Evolutionary conservation across 2,888 invertebrate species (phyloP).

Genomic region (Exephanes ischioxanthus): DNA sequence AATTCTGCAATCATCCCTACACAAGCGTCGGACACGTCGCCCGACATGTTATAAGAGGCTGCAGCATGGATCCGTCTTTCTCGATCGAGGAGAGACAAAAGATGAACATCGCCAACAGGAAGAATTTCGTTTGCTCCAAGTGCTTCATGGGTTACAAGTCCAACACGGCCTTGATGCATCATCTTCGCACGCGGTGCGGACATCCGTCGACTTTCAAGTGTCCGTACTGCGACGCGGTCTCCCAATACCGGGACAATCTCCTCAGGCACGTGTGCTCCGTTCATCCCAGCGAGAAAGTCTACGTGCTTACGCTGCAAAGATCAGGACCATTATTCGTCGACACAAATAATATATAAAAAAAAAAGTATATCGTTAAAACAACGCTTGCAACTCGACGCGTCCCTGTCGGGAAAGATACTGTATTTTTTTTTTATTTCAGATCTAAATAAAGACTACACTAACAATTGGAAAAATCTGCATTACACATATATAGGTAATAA

Average conservation of each 20-base stretch:
- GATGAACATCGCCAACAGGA: conserved; percentile 36
- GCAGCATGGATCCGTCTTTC: conserved; percentile 65
- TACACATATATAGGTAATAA: not conserved
- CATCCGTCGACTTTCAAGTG: conserved; percentile 73
- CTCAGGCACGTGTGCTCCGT: conserved; percentile 89
- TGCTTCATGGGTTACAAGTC: conserved; percentile 87
- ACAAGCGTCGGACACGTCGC: conserved; percentile 11
- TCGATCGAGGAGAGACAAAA: conserved; percentile 65
- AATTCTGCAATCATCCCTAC: conserved; percentile 48
- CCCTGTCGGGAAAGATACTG: not conserved
- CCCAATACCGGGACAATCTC: conserved; percentile 86
- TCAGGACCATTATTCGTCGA: not conserved
- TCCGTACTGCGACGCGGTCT: conserved; percentile 62
- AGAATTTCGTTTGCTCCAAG: conserved; percentile 83
- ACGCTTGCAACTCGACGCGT: not conserved
- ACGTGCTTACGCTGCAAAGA: not conserved
- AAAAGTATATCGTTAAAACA: not conserved
- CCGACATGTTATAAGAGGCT: conserved; percentile 29
- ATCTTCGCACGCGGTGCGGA: conserved; percentile 80
- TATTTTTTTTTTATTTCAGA: not conserved
- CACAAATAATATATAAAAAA: not conserved
- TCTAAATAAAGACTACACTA: not conserved
- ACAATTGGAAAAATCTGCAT: not conserved
- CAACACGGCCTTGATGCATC: conserved; percentile 86
- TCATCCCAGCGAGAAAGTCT: conserved; percentile 73